Percentiles rank a stretch among this genome's conserved stretches.
Conservation (phyloP, 2,888 invertebrate genomes). For the Trissonchulus latispiculum region DNA sequence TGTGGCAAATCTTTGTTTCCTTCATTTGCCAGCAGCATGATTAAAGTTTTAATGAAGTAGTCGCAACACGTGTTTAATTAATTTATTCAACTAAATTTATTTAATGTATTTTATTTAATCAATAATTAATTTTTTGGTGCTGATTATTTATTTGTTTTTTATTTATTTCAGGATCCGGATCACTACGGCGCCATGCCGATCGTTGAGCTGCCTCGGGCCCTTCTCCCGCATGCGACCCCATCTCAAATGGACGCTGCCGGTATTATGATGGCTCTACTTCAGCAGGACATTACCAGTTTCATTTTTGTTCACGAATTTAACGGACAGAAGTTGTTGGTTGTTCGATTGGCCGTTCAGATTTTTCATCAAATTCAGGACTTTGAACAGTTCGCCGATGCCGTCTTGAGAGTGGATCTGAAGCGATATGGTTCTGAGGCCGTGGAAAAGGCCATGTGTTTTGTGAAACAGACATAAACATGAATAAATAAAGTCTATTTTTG, state of each 20-base stretch:
- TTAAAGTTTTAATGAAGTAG: too few relatives aligned
- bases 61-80: too few relatives aligned
- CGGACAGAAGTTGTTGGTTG: background rate
- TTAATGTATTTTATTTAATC: too few relatives aligned
- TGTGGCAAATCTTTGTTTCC: too few relatives aligned
- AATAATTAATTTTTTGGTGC: too few relatives aligned
- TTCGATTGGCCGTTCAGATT: background rate
- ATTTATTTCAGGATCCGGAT: too few relatives aligned
- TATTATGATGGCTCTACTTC: background rate
- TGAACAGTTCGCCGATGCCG: background rate
- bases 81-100: too few relatives aligned
- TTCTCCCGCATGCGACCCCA: background rate
- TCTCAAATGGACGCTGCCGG: background rate
- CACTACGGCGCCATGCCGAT: background rate
- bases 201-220: background rate
- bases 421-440: background rate
- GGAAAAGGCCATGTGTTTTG: background rate
- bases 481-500: conserved; percentile 28
- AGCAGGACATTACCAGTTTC: background rate
- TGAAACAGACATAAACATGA: conserved; percentile 23
- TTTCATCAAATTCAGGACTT: background rate
- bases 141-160: too few relatives aligned
- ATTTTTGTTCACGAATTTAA: background rate
- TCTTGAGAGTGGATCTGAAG: background rate
- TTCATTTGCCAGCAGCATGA: too few relatives aligned